Conservation (phyloP, 2,113 vertebrate species). For the Pedetes capensis region DNA sequence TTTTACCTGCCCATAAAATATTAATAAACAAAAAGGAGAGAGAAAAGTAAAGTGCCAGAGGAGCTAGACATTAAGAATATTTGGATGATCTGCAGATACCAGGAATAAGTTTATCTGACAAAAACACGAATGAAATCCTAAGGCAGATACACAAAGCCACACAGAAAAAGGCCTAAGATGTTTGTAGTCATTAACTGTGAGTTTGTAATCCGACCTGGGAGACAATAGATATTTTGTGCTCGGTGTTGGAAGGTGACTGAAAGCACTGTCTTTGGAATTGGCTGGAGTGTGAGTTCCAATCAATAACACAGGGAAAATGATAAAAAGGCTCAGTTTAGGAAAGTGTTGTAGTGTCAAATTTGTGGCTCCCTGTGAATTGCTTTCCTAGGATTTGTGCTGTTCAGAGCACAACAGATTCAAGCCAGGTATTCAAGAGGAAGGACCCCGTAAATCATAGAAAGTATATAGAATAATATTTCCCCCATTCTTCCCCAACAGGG, state of each 20-base stretch:
- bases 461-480: neutral
- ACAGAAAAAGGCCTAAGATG: neutral
- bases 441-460: neutral
- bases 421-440: neutral
- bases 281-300: neutral
- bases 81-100: neutral
- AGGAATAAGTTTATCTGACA: neutral
- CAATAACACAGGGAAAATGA: neutral
- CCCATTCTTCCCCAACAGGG: neutral
- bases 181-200: neutral
- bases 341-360: neutral
- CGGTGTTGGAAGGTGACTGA: neutral
- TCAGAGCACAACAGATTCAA: neutral
- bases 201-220: neutral
- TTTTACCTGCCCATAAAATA: neutral
- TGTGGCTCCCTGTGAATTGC: neutral
- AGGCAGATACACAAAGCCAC: neutral
- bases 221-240: neutral
- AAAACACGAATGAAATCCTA: neutral
- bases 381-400: neutral
- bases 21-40: neutral
- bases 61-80: neutral
- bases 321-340: too few species aligned
- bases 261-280: neutral
- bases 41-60: neutral